Conservation (phyloP, 2,888 invertebrate species). For the Dasypolia templi region DNA sequence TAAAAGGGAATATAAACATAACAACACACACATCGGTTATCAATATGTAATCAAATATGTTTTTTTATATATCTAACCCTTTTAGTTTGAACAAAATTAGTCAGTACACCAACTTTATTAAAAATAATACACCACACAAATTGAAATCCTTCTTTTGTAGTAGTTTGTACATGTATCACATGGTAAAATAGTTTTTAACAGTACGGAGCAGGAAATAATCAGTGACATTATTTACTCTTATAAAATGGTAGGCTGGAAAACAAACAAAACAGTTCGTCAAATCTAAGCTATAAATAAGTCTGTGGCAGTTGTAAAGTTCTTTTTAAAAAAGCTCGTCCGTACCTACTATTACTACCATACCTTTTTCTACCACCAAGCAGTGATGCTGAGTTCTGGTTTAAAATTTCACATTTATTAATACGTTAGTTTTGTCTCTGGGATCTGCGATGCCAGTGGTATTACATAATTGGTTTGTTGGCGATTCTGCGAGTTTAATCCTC, state of each 20-base stretch:
- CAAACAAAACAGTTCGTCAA: neutral
- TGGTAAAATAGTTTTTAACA: constrained; percentile 39
- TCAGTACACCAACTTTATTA: constrained; percentile 3
- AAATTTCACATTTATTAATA: neutral
- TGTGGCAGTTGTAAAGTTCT: neutral
- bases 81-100: constrained; percentile 35
- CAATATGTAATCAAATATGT: neutral
- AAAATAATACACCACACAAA: neutral
- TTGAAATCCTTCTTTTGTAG: constrained; percentile 41
- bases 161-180: constrained; percentile 45
- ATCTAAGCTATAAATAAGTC: neutral
- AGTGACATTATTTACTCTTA: neutral
- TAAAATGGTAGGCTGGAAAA: neutral
- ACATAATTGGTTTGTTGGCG: neutral
- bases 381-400: too few species aligned
- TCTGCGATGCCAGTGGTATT: neutral
- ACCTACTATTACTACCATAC: neutral
- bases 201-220: constrained; percentile 26
- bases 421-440: neutral
- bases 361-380: neutral
- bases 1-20: constrained; percentile 24
- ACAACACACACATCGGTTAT: neutral
- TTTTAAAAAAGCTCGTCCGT: neutral
- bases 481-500: neutral
- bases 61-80: constrained; percentile 9